Evolutionary conservation across 2,888 invertebrate species (phyloP), one percentile per base, ranked within the genome.

Genomic region (Polylopha cassiicola): DNA sequence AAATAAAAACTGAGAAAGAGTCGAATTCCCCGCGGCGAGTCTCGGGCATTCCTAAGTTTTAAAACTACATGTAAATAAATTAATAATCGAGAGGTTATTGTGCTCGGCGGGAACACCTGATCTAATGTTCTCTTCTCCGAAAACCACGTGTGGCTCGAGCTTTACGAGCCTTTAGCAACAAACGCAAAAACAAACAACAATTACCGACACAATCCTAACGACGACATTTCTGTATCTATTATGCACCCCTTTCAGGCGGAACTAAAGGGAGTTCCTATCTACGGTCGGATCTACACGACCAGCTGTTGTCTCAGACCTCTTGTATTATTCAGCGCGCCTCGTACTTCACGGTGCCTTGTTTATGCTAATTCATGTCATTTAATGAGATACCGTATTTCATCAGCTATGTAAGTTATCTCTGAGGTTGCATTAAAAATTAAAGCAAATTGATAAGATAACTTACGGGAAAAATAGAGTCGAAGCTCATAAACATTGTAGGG

Each of bases 31-130:
- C 69, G 77, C 79, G 73, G 81, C 77, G 76, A 59, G 55, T 55
- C 61, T 54, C 59, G 58, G 63, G 48, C 75, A 77, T 76, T 72
- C 74, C 72, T 60, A 60, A 61, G 65, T 71, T 65, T 42, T 68
- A 67, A 76, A 74, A 77, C 71, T 73, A 73, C 71, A 78, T 73
- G 72, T 73, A 72, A 75, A 78, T 79, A 78, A 77, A 79, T 41
- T 78, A 75, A 67, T 61, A 60, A 34, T 48, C 45, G 49, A 17
- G 28, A 54, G 61, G 67, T 65, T 68, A 64, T 66, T 60, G 57
- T 53, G 18, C 26, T 52, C 47, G 57, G 55, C 50, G 24, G 34
- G 41, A 41, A 26, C 41, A 41, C 23, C 26, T 30, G 41, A 34
- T 7, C 23, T 18, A 29, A 32, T 24, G 34, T 6, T 21, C 7